These are phyloP conservation scores for Chlorodrepanis virens DNA, from an alignment of 2,113 vertebrate genomes.

Conservation along the genomic window DNA sequence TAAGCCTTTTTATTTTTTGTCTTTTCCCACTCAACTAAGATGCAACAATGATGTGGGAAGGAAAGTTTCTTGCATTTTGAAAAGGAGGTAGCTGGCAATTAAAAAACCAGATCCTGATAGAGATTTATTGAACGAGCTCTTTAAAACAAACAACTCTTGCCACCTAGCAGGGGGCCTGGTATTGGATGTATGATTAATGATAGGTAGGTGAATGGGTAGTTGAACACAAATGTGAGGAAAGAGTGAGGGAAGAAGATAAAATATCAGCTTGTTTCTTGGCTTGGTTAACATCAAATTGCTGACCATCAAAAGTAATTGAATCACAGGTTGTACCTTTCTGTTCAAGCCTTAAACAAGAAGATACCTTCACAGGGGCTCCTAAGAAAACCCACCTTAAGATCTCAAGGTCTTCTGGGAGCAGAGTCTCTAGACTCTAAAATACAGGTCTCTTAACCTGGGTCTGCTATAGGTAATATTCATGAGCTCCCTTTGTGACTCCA, in stretches of 20 bases:
- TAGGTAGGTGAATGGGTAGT: background rate
- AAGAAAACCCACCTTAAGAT: background rate
- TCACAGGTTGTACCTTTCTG: background rate
- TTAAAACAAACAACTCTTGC: background rate
- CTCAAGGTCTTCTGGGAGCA: background rate
- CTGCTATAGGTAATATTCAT: background rate
- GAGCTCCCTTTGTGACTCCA: background rate
- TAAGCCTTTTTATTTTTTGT: background rate
- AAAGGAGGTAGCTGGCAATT: background rate
- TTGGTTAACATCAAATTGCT: background rate
- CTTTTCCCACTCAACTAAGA: background rate
- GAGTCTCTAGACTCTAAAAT: background rate
- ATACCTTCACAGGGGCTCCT: background rate
- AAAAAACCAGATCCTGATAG: background rate
- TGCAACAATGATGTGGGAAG: background rate
- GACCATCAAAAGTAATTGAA: background rate
- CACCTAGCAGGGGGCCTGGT: background rate
- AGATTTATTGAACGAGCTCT: background rate
- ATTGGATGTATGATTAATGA: background rate
- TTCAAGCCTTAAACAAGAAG: background rate
- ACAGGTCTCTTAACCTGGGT: background rate
- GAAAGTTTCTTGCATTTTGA: background rate
- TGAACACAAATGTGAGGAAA: background rate
- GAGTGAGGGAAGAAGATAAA: background rate
- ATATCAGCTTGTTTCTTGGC: background rate